Percentiles rank a stretch among this genome's conserved stretches.
Conservation (phyloP, 2,797 vertebrate genomes). For the Anguilla megastoma region DNA sequence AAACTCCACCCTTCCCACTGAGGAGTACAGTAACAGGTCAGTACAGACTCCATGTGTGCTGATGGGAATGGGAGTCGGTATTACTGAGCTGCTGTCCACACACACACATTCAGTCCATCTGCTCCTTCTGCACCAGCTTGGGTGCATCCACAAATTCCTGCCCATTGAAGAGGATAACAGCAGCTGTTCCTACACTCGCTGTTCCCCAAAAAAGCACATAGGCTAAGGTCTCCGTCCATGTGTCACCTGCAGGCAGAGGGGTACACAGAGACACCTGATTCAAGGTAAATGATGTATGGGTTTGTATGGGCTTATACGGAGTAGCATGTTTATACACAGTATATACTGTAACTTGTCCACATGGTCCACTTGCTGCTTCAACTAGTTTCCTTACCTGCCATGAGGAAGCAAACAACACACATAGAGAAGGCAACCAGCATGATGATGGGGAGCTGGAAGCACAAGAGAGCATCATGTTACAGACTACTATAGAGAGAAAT, state of each 20-base stretch:
- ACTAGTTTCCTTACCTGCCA: conserved; percentile 86
- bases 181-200: conserved; percentile 85
- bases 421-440: conserved; percentile 98
- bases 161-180: conserved; percentile 93
- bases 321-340: background rate
- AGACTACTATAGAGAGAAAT: no score
- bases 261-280: background rate
- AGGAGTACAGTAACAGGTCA: conserved; percentile 77
- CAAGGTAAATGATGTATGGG: background rate
- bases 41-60: conserved; percentile 85
- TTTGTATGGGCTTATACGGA: background rate
- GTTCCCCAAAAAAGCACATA: conserved; percentile 94
- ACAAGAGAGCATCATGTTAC: background rate
- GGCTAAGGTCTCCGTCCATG: conserved; percentile 92
- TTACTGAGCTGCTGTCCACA: conserved; percentile 94
- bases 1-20: background rate
- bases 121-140: conserved; percentile 92
- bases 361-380: background rate
- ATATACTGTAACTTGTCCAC: background rate
- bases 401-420: conserved; percentile 96
- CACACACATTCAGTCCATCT: conserved; percentile 97
- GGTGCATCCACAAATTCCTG: conserved; percentile 94
- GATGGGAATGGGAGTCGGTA: conserved; percentile 66
- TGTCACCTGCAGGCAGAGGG: conserved; percentile 79
- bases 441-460: conserved; percentile 86